Conservation (phyloP, 2,113 vertebrate genomes). For the Chionomys nivalis region DNA sequence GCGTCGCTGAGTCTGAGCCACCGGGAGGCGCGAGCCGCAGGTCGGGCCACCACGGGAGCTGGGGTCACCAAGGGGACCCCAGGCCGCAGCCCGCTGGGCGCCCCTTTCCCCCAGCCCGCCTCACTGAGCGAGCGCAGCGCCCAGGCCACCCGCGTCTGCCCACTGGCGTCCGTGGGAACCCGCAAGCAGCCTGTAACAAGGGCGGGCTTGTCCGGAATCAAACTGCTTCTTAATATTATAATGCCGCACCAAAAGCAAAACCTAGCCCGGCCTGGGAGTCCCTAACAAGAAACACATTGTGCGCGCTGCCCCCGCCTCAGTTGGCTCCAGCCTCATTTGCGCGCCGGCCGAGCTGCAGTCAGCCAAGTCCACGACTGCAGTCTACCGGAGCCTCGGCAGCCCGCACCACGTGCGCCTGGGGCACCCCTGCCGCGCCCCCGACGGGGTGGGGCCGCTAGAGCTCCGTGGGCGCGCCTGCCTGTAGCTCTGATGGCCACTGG, state of each 20-base stretch:
- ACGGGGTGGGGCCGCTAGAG: constrained; percentile 64
- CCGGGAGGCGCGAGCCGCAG: constrained; percentile 87
- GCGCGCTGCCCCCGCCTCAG: background rate
- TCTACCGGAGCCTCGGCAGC: background rate
- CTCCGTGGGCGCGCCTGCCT: constrained; percentile 80
- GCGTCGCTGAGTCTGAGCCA: constrained; percentile 92
- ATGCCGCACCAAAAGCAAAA: constrained; percentile 84
- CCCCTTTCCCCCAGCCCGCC: too few species aligned
- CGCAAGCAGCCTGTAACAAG: constrained; percentile 84
- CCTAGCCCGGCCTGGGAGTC: constrained; percentile 67
- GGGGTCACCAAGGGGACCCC: background rate
- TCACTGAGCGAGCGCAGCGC: constrained; percentile 78
- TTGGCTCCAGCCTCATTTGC: constrained; percentile 71
- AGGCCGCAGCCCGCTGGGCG: background rate
- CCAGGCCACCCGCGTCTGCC: constrained; percentile 87
- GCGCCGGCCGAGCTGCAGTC: constrained; percentile 66
- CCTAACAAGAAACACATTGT: constrained; percentile 87
- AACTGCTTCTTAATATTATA: constrained; percentile 84
- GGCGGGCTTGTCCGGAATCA: constrained; percentile 86
- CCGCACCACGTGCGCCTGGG: constrained; percentile 47
- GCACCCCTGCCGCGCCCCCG: constrained; percentile 71
- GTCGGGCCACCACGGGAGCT: background rate
- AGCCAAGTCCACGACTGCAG: constrained; percentile 79
- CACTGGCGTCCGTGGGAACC: constrained; percentile 88
- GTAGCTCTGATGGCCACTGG: constrained; percentile 48